Evolutionary conservation across 1,140 invertebrate species (phyloP).

Genomic region (Carposina sasakii): DNA sequence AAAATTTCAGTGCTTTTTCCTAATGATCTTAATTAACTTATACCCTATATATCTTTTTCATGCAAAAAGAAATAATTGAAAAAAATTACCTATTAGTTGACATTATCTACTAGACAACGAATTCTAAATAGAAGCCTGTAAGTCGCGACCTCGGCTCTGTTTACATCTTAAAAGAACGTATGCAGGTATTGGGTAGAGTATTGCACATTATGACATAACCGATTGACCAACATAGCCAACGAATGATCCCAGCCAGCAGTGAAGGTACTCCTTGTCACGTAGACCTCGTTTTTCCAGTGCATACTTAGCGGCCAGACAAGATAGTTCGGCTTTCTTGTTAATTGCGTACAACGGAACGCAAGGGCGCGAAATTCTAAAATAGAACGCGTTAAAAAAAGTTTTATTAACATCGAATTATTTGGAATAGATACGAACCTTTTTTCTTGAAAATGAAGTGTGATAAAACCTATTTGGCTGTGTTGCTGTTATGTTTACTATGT

Average conservation of each 20-base stretch:
- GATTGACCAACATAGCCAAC: constrained; percentile 24
- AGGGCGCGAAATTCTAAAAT: constrained; percentile 11
- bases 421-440: not conserved
- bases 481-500: constrained; percentile 29
- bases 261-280: constrained; percentile 38
- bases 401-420: not conserved
- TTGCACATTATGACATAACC: constrained; percentile 30
- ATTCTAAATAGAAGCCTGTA: no score
- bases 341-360: not conserved
- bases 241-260: constrained; percentile 16
- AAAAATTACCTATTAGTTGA: no score
- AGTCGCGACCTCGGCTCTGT: no score
- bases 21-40: no score
- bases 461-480: not conserved
- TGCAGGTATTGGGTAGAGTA: no score
- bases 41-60: no score
- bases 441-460: constrained; percentile 10
- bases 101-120: no score
- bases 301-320: constrained; percentile 27
- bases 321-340: constrained; percentile 16
- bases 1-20: no score
- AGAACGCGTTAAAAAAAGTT: constrained; percentile 2
- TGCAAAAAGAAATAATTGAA: no score
- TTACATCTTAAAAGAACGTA: no score
- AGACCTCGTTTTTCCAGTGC: constrained; percentile 35